A percentile compares a stretch with the other conserved stretches of the same genome.
These are phyloP conservation scores for Camelus dromedarius DNA, from an alignment of 2,113 vertebrate species.

Conservation along the genomic window DNA sequence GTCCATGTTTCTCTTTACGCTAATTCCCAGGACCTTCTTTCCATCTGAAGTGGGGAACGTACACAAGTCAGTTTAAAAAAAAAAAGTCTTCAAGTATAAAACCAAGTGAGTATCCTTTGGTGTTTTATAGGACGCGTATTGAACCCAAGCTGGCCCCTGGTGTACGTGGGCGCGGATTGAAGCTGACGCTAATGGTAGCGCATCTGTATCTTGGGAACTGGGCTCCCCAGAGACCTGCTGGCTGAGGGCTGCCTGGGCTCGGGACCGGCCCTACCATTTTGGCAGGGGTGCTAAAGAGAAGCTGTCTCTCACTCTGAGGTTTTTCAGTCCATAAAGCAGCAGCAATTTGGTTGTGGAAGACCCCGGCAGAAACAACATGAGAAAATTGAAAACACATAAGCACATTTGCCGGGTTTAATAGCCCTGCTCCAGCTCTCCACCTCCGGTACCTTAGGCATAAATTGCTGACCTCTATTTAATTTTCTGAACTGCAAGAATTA, in stretches of 20 bases:
- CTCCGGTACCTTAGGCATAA: slow-evolving; percentile 76
- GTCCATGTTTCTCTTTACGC: not conserved
- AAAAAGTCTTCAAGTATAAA: not conserved
- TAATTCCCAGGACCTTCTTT: not conserved
- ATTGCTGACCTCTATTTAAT: slow-evolving; percentile 83
- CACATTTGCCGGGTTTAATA: slow-evolving; percentile 75
- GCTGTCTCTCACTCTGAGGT: slow-evolving; percentile 64
- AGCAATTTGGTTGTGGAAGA: slow-evolving; percentile 75
- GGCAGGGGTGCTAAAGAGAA: slow-evolving; percentile 47
- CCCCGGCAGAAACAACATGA: slow-evolving; percentile 74
- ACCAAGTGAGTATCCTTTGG: not conserved
- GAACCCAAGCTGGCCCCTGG: not conserved
- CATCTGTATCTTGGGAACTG: not conserved
- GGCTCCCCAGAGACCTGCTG: not conserved
- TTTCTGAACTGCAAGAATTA: slow-evolving; percentile 83
- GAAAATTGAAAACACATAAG: slow-evolving; percentile 79
- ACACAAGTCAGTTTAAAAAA: not conserved
- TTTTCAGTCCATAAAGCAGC: slow-evolving; percentile 81
- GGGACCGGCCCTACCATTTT: slow-evolving; percentile 41
- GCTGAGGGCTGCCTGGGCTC: not conserved
- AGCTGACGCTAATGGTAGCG: not conserved
- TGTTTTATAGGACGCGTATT: not conserved
- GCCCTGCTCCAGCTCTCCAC: slow-evolving; percentile 55
- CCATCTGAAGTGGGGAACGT: not conserved
- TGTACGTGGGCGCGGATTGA: not conserved